Evolutionary conservation across 2,113 vertebrate species (phyloP), one percentile per base, ranked within the genome.

Genomic region (Pachycephala philippinensis): DNA sequence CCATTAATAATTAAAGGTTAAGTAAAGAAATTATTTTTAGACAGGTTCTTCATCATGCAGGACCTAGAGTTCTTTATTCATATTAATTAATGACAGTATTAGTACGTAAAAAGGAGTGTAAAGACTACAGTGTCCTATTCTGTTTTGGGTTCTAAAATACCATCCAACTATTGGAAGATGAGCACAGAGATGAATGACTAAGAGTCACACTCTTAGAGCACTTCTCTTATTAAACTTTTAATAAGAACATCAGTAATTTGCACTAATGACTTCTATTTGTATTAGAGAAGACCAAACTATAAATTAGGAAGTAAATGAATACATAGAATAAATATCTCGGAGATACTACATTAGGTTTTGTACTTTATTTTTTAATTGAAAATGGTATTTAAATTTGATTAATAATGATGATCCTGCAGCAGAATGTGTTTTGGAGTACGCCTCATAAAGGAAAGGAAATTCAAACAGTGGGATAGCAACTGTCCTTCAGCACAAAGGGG

Each of bases 181-280:
- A 84, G 50, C 30, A 64, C 28, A 40, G 45, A 77, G 56, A 15
- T 78, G 53, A 76, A 54, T 60, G 80, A 82, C 74, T 94, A 63
- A 79, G 85, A 90, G 68, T 94, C 69, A 92, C 59, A 53, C 54
- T 54, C 50, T 85, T 64, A 50, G 94, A 91, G 42, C 40, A 81
- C 53, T 93, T 88, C 33, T 84, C n/a, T 84, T 83, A 77, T 81
- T 91, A 88, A 89, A 81, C 23, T 89, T 94, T 93, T 79, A 83
- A 64, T 89, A 93, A 92, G 80, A 89, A 52, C 64, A 83, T 91
- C 82, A 90, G 56, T 87, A 91, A 87, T 94, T 95, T 89, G 19
- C 54, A 65, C 42, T 95, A 84, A 80, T 93, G 44, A 78, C 42
- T 95, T 80, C 56, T 90, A n/a, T 92, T 93, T 86, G 28, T 88